Conservation (phyloP, 2,113 vertebrate species). For the Otocyon megalotis region DNA sequence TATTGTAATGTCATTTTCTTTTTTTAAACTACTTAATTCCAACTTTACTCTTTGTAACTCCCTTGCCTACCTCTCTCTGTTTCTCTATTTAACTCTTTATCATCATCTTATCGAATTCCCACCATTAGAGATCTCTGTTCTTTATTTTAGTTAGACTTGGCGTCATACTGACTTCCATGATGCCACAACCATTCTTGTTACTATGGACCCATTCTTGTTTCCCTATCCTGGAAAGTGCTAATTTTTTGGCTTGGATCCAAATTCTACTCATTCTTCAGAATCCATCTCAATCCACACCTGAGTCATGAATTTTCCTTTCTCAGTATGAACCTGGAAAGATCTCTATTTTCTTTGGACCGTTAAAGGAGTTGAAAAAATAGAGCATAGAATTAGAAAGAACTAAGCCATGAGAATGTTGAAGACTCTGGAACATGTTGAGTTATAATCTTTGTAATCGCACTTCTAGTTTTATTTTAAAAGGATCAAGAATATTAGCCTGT, state of each 20-base stretch:
- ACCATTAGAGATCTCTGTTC: neutral
- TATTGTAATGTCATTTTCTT: neutral
- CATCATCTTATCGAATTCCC: neutral
- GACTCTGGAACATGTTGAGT: neutral
- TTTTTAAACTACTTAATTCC: neutral
- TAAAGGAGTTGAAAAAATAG: neutral
- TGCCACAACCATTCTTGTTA: neutral
- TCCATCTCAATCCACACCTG: neutral
- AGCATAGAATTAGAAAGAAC: neutral
- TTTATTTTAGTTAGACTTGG: neutral
- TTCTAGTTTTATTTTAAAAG: slow-evolving; percentile 3
- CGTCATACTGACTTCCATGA: neutral
- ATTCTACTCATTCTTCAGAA: neutral
- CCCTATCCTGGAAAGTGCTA: neutral
- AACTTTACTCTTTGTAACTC: neutral
- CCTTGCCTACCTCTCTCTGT: neutral
- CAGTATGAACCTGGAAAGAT: neutral
- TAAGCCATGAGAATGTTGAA: neutral
- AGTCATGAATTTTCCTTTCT: neutral
- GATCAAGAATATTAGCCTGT: neutral
- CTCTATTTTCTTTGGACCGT: neutral
- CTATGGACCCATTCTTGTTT: neutral
- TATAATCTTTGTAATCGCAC: neutral
- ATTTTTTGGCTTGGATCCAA: neutral
- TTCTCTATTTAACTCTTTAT: neutral